Evolutionary conservation across 2,113 vertebrate genomes (phyloP), one percentile per base, ranked within the genome.

Genomic region (Pelobates fuscus): DNA sequence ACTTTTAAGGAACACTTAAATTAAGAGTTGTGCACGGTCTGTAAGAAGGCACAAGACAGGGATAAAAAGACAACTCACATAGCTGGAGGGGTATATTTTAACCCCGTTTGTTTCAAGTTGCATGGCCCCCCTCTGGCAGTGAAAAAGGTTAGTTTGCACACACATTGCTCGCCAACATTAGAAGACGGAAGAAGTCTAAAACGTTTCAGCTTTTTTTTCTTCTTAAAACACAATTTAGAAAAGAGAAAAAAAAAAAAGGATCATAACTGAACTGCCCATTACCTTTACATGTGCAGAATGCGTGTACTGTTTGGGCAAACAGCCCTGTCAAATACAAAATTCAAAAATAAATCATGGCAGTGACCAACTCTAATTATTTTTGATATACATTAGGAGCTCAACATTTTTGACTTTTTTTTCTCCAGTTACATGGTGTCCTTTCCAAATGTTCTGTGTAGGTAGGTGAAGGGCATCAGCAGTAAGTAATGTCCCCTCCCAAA

Each of bases 1-100:
- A 7, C 20, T 43, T 11, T 26, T 71, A 71, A 71, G 69, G 37
- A 71, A 71, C 69, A 71, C 69, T 71, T 63, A 63, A 63, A 32
- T n/a, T 20, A 20, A 26, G 54, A 18, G 25, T 4, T 71, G 55
- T 60, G 37, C 69, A 60, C 54, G 37, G 43, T 44, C 37, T 27
- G 27, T 61, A 46, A 27, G 18, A 71, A 71, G 69, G 69, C 57
- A 71, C 69, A 43, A 71, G 32, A 71, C 25, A 49, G 32, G 37
- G 32, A 59, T 43, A 71, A 21, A 15, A 44, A 46, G 26, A 25
- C 21, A 32, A 25, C 23, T 54, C 25, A 49, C 43, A 67, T 18
- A n/a, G n/a, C 25, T 14, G 20, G 17, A 20, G 43, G 10, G 46
- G 44, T 23, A 52, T n/a, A 14, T 8, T 37, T 14, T 65, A 29